phyloP scores from a whole-genome alignment of 2,888 invertebrate species.

The Orchestes rusci region DNA sequence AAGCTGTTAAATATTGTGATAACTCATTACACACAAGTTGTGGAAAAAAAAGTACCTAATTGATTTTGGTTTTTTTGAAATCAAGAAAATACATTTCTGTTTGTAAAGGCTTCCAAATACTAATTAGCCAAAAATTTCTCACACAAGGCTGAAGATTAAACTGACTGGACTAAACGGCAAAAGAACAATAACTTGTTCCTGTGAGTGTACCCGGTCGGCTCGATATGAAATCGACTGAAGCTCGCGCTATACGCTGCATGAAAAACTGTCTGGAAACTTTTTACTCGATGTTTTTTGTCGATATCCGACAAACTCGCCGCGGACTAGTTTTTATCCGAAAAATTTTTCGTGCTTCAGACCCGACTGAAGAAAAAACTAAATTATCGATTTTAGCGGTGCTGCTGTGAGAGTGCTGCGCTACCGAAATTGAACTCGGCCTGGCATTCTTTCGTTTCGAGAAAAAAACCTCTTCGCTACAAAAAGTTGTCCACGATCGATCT shows the following conservation, averaged over 20 bases:
- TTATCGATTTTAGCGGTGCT: constrained; percentile 37
- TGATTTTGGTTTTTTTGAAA: neutral
- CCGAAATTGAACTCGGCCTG: constrained; percentile 38
- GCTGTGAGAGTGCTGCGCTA: constrained; percentile 26
- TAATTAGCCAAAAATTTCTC: too few relatives aligned
- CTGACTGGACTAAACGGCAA: constrained; percentile 19
- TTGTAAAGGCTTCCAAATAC: too few relatives aligned
- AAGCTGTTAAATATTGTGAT: too few relatives aligned
- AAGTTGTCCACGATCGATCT: constrained; percentile 23
- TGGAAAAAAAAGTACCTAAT: too few relatives aligned
- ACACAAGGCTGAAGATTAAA: neutral
- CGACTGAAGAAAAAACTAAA: constrained; percentile 35
- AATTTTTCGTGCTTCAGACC: constrained; percentile 36
- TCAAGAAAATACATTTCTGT: too few relatives aligned
- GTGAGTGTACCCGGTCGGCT: constrained; percentile 22
- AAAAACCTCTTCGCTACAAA: constrained; percentile 24
- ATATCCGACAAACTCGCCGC: constrained; percentile 36
- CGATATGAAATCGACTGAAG: constrained; percentile 41
- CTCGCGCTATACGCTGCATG: constrained; percentile 32
- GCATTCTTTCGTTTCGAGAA: constrained; percentile 30
- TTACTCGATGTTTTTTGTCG: constrained; percentile 38
- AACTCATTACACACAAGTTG: too few relatives aligned
- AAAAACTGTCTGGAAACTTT: constrained; percentile 42
- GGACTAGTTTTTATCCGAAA: constrained; percentile 41
- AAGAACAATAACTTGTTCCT: constrained; percentile 22